These are phyloP conservation scores for Hyppa rectilinea DNA, from an alignment of 2,888 invertebrate genomes.

Conservation along the genomic window DNA sequence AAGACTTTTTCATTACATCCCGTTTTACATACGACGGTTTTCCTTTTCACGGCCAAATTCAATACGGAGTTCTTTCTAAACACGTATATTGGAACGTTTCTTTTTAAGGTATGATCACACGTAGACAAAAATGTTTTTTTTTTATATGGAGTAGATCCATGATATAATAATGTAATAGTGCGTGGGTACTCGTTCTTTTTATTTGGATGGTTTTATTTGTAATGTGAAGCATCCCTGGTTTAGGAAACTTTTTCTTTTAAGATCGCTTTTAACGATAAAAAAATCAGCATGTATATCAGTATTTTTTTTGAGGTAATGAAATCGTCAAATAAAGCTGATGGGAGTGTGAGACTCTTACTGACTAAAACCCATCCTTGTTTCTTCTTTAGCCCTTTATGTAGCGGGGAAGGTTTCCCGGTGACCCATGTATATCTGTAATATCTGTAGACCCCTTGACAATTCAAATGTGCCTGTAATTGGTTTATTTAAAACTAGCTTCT, in stretches of 20 bases:
- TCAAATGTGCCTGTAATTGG: too few species aligned
- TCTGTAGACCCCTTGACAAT: too few species aligned
- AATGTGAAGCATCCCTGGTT: too few species aligned
- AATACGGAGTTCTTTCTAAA: conserved; percentile 55
- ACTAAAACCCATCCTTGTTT: too few species aligned
- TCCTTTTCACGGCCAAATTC: conserved; percentile 61
- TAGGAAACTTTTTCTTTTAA: neutral
- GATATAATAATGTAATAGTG: neutral
- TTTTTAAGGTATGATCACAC: conserved; percentile 19
- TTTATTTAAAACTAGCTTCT: too few species aligned
- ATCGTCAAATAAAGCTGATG: too few species aligned
- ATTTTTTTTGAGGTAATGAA: too few species aligned
- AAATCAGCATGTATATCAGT: neutral
- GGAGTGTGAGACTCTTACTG: too few species aligned
- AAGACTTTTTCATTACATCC: conserved; percentile 64
- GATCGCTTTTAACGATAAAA: neutral
- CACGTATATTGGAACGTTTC: conserved; percentile 37
- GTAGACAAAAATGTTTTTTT: conserved; percentile 12
- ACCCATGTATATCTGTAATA: too few species aligned
- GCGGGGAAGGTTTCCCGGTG: too few species aligned
- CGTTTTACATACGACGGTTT: conserved; percentile 61
- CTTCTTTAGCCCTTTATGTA: too few species aligned
- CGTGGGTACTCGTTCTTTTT: neutral
- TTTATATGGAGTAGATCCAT: conserved; percentile 3
- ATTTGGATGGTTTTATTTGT: neutral